Base-by-base conservation (phyloP, 2,113 vertebrate species). In the Hystrix cristata region DNA sequence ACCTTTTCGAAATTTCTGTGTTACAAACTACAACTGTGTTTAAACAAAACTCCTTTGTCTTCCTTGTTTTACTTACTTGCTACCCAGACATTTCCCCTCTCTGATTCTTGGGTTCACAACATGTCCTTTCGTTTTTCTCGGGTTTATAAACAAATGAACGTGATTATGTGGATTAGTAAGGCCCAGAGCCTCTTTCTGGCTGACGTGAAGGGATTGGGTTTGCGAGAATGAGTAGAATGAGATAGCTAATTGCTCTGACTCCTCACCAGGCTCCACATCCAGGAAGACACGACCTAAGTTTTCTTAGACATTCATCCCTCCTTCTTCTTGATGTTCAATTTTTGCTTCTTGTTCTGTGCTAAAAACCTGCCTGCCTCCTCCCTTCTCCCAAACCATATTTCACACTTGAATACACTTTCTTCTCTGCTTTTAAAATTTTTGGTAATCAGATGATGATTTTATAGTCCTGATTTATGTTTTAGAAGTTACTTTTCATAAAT, bases 381-480 rank as follows among this genome's bases (percentile, higher is more conserved):
- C 46, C 72, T 95, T 87, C 85, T 95, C 69, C 94, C 80, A 93
- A 97, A 69, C 74, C 88, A 59, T 96, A 97, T 97, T 97, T 98
- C 96, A 97, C 90, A 96, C 96, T 96, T 64, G 62, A 88, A 94
- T 95, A 95, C 29, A 89, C 96, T 97, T 97, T 98, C 96, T 97
- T 97, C 95, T 95, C 95, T 92, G 95, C 96, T 97, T 96, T 97
- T 62, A 96, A 96, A 93, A 82, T 82, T 96, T 90, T 84, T 60
- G 82, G 91, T 97, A 98, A 97, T 98, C 97, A 95, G 94, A 96
- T 96, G 98, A 98, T 98, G 97, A 98, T 97, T 98, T 98, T 98
- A 98, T 97, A 95, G 95, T 94, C 91, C 94, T 98, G 96, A 98
- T 98, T 98, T 98, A 98, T 98, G 97, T 97, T 98, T 97, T 94